phyloP scores from a whole-genome alignment of 2,797 vertebrate species.

The Sebastes taczanowskii region DNA sequence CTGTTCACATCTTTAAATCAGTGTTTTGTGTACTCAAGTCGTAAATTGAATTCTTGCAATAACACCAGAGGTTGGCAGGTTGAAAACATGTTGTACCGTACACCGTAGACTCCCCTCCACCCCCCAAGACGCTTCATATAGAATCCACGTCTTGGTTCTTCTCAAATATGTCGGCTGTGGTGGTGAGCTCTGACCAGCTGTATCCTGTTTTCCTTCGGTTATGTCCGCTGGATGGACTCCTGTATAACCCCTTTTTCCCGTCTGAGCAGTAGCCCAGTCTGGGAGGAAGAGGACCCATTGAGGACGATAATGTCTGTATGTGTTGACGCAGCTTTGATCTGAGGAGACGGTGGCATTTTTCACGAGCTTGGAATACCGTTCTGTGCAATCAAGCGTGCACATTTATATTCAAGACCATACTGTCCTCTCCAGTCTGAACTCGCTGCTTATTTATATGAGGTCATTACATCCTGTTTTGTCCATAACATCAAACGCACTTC shows the following conservation, averaged over 20 bases:
- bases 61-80: neutral
- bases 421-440: slow-evolving; percentile 12
- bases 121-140: slow-evolving; percentile 19
- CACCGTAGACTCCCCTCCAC: neutral
- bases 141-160: neutral
- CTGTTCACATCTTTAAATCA: neutral
- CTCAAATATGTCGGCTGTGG: slow-evolving; percentile 29
- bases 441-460: slow-evolving; percentile 48
- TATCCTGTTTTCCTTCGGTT: slow-evolving; percentile 81
- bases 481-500: slow-evolving; percentile 72
- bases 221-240: slow-evolving; percentile 69
- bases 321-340: slow-evolving; percentile 59
- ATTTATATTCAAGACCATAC: neutral
- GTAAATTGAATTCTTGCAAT: neutral
- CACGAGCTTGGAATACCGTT: neutral
- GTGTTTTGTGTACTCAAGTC: neutral
- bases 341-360: slow-evolving; percentile 20
- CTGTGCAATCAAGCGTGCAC: neutral
- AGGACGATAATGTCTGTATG: slow-evolving; percentile 28
- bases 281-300: slow-evolving; percentile 68
- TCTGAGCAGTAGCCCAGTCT: slow-evolving; percentile 73
- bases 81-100: neutral
- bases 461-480: slow-evolving; percentile 76
- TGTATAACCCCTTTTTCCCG: slow-evolving; percentile 64
- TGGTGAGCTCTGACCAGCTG: slow-evolving; percentile 73